Base-by-base conservation (phyloP, 2,797 vertebrate species). In the Steatocranus sp. region DNA sequence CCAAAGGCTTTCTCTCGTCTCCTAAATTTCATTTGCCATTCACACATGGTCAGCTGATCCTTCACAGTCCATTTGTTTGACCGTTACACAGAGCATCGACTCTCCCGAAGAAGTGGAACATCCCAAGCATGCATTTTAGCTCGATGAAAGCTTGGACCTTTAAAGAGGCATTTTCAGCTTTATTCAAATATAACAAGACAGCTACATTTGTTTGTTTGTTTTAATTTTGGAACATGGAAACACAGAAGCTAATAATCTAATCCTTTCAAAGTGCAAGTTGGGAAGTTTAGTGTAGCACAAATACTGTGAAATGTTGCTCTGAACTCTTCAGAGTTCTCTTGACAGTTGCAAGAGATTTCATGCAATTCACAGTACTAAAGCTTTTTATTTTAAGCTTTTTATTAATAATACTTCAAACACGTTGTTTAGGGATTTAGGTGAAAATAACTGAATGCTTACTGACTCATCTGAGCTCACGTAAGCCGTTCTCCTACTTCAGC, bases 11-110 rank as follows among this genome's bases (percentile, higher is more conserved):
- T 79, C 53, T 76, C 76, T 54, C n/a, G 48, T 30, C 53, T 63
- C 68, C 36, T 15, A 41, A 76, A 82, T 83, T 87, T 49, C 43
- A 79, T 88, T 48, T 91, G 85, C 78, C 82, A 83, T 92, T 86
- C 79, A 41, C 34, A 82, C 54, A 75, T 18, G 49, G 79, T 89
- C 85, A 88, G 12, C 75, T 85, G 80, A 83, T 81, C 32, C 18
- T 43, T 73, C 49, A 56, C 38, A 63, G 48, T 85, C 49, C 50
- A 11, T 80, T 80, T 84, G 15, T 81, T 30, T 70, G 27, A 78
- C 54, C 1, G 10, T 75, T 70, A 30, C 25, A 36, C 20, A 3
- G 8, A 46, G 36, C 66, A 77, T 54, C 34, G 51, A 3, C 74
- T 80, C 68, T 58, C 34, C 15, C 8, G 18, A 48, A 43, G 23